Evolutionary conservation across 2,797 vertebrate species (phyloP), one percentile per base, ranked within the genome.

Genomic region (Sebastes elongatus): DNA sequence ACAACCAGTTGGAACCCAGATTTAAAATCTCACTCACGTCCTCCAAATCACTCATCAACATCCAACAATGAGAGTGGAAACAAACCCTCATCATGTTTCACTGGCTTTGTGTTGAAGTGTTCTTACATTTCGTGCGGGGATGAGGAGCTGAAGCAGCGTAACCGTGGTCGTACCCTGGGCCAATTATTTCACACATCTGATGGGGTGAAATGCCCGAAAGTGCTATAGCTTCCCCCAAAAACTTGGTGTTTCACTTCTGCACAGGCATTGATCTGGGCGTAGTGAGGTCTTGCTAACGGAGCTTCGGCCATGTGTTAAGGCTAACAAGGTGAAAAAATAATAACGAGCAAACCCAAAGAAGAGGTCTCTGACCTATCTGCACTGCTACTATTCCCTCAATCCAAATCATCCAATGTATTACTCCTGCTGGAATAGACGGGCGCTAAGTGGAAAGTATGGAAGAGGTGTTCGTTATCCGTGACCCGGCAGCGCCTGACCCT

Each of bases 321-420:
- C 91, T 94, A 95, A 95, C 93, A 95, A 95, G 93, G 93, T 90
- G 89, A 94, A 91, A 74, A 92, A 92, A 93, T 91, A 88, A 94
- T 91, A 92, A 95, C 88, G 90, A 91, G 91, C 77, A 74, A 86
- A 83, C 73, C 85, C 81, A 83, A 78, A 78, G 75, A 89, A 77
- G 78, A 80, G 81, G 59, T 89, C 84, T 86, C 83, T 88, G 86
- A 94, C 91, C 92, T 90, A 56, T 46, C 80, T 61, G 65, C 73
- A 35, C 78, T 85, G 86, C 90, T 90, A 88, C 92, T 76, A 83
- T 93, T 92, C 85, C 85, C 87, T 94, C 71, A 89, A 85, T 92
- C 86, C 78, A 85, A 90, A 89, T 93, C 86, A 92, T 93, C 89
- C 88, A 78, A 83, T 88, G 86, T 91, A 88, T 90, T 82, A 84